Percentiles rank a stretch among this genome's conserved stretches.
phyloP scores from a whole-genome alignment of 92 coral and sea anemone species.

The Phymanthus crucifer region DNA sequence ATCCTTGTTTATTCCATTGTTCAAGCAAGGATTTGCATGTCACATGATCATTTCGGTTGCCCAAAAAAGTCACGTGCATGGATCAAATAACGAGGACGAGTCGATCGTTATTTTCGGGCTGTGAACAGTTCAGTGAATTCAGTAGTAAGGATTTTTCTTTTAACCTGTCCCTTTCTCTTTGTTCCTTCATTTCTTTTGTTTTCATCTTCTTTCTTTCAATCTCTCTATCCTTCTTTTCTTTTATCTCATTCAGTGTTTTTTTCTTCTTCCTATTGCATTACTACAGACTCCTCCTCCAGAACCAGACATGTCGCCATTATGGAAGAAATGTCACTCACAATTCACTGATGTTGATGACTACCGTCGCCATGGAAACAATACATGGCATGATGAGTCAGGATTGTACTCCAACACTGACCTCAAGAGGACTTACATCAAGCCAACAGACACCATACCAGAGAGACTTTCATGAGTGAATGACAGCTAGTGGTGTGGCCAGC shows the following conservation, averaged over 20 bases:
- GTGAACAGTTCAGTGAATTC: too few relatives aligned
- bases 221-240: background rate
- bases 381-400: slow-evolving; percentile 93
- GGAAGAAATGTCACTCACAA: slow-evolving; percentile 97
- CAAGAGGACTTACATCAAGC: slow-evolving; percentile 57
- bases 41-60: too few relatives aligned
- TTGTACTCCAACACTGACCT: slow-evolving; percentile 75
- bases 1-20: too few relatives aligned
- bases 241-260: background rate
- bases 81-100: too few relatives aligned
- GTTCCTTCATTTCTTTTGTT: too few relatives aligned
- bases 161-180: too few relatives aligned
- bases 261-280: background rate
- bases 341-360: slow-evolving; percentile 96
- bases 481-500: background rate
- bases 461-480: slow-evolving; percentile 62
- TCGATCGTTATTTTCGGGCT: too few relatives aligned
- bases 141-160: too few relatives aligned
- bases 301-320: slow-evolving; percentile 74
- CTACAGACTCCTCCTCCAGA: slow-evolving; percentile 83
- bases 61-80: too few relatives aligned
- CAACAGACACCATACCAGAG: slow-evolving; percentile 90
- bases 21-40: too few relatives aligned
- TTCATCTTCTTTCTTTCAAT: too few relatives aligned
- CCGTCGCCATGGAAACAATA: slow-evolving; percentile 88